A percentile compares a stretch with the other conserved stretches of the same genome.
Evolutionary conservation across 30 jellyfish, hydroid and myxozoan species (phyloP).

Genomic region (Thelohanellus kitauei): DNA sequence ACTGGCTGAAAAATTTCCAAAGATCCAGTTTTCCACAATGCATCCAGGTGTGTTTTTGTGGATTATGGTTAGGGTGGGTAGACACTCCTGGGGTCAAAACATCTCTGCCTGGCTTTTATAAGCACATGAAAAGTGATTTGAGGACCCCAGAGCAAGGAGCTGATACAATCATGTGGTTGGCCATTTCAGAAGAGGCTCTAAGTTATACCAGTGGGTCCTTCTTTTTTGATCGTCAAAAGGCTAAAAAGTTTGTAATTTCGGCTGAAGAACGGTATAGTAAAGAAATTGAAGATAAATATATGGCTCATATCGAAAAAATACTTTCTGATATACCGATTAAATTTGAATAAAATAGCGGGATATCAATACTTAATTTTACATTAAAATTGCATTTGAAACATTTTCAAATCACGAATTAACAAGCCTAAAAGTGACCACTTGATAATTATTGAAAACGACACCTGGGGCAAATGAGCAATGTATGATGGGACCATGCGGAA

Average conservation of each 20-base stretch:
- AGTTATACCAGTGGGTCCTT: conserved; percentile 23
- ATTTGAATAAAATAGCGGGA: no score
- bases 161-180: conserved; percentile 32
- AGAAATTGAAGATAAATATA: no score
- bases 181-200: conserved; percentile 17
- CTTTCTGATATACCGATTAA: no score
- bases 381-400: no score
- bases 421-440: no score
- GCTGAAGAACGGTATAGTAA: no score
- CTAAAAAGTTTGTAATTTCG: conserved; percentile 16
- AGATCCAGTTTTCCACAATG: conserved; percentile 25
- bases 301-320: no score
- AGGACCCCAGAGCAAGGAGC: conserved; percentile 51
- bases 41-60: conserved; percentile 81
- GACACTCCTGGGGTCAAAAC: conserved; percentile 46
- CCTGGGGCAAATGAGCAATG: no score
- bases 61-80: conserved; percentile 67
- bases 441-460: no score
- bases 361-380: no score
- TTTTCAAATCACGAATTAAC: no score
- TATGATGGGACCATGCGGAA: no score
- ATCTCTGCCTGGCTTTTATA: conserved; percentile 36
- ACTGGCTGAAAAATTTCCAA: conserved; percentile 19
- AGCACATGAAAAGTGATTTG: conserved; percentile 14
- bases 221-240: conserved; percentile 23